Evolutionary conservation across 2,888 invertebrate genomes (phyloP).

Genomic region (Apamea anceps): DNA sequence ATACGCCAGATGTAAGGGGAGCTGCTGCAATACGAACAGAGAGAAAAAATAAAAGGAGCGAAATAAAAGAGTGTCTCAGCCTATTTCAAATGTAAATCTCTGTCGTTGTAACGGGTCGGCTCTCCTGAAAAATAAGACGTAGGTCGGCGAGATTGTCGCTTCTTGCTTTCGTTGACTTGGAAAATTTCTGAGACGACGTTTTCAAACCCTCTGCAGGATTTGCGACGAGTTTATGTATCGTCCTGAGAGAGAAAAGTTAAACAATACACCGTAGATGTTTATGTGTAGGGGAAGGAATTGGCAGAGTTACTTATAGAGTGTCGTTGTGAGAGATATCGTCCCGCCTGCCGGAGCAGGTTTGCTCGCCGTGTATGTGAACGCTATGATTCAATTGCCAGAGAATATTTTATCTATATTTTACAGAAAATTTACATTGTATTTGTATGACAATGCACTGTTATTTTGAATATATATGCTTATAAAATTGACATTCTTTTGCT

Average conservation of each 20-base stretch:
- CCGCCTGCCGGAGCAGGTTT: conserved; percentile 39
- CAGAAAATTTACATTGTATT: conserved; percentile 65
- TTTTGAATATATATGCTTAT: conserved; percentile 14
- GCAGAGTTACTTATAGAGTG: conserved; percentile 64
- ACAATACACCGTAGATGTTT: conserved; percentile 77
- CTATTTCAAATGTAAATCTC: conserved; percentile 88
- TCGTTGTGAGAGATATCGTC: conserved; percentile 55
- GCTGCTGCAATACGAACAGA: conserved; percentile 69
- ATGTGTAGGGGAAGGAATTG: conserved; percentile 72
- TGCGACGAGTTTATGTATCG: conserved; percentile 82
- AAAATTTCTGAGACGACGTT: conserved; percentile 81
- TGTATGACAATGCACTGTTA: conserved; percentile 19
- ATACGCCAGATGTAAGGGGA: conserved; percentile 52
- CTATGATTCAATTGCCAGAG: conserved; percentile 67
- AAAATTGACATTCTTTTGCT: conserved; percentile 2
- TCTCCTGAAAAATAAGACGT: conserved; percentile 85
- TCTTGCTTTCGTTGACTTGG: conserved; percentile 84
- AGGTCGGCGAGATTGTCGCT: conserved; percentile 84
- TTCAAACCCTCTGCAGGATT: conserved; percentile 80
- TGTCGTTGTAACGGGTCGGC: conserved; percentile 84
- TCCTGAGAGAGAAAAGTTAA: conserved; percentile 80
- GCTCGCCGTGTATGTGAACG: conserved; percentile 44
- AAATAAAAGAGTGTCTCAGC: conserved; percentile 84
- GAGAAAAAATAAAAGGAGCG: conserved; percentile 77
- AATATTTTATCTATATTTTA: conserved; percentile 59